Evolutionary conservation across 2,888 invertebrate species (phyloP).

Genomic region (Dioctria rufipes): DNA sequence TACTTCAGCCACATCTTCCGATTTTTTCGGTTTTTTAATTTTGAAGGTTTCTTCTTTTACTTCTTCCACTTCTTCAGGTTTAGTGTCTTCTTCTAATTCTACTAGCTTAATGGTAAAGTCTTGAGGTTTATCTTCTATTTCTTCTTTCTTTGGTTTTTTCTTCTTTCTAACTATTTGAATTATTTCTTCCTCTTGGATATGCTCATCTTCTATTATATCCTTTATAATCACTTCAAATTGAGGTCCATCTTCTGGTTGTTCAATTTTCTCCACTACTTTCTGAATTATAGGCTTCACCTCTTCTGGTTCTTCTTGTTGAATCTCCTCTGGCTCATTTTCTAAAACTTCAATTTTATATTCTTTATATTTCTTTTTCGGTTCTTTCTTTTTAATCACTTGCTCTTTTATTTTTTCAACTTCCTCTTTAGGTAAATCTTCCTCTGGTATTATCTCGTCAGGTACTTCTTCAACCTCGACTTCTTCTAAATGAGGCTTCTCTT

Average conservation of each 20-base stretch:
- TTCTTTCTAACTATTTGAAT: slow-evolving; percentile 65
- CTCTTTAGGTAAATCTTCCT: slow-evolving; percentile 60
- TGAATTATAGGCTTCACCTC: slow-evolving; percentile 40
- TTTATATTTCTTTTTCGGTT: slow-evolving; percentile 58
- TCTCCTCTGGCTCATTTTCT: slow-evolving; percentile 59
- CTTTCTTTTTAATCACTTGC: slow-evolving; percentile 59
- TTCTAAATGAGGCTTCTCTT: slow-evolving; percentile 14
- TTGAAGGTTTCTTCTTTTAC: slow-evolving; percentile 60
- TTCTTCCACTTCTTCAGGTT: slow-evolving; percentile 62
- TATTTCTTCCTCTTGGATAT: slow-evolving; percentile 63
- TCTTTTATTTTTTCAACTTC: slow-evolving; percentile 63
- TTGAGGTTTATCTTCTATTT: slow-evolving; percentile 63
- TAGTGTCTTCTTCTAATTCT: slow-evolving; percentile 62
- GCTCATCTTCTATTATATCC: slow-evolving; percentile 64
- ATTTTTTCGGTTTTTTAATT: slow-evolving; percentile 64
- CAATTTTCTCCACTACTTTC: slow-evolving; percentile 57
- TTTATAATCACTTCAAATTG: slow-evolving; percentile 67
- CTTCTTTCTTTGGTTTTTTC: slow-evolving; percentile 66
- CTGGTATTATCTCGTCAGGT: slow-evolving; percentile 25
- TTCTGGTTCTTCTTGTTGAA: slow-evolving; percentile 55
- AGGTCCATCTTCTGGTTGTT: slow-evolving; percentile 60
- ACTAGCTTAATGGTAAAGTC: slow-evolving; percentile 65
- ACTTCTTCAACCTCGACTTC: slow-evolving; percentile 36
- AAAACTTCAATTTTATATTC: slow-evolving; percentile 43
- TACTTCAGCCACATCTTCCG: slow-evolving; percentile 65